Conservation (phyloP, 2,113 vertebrate species). For the Anseranas semipalmata region DNA sequence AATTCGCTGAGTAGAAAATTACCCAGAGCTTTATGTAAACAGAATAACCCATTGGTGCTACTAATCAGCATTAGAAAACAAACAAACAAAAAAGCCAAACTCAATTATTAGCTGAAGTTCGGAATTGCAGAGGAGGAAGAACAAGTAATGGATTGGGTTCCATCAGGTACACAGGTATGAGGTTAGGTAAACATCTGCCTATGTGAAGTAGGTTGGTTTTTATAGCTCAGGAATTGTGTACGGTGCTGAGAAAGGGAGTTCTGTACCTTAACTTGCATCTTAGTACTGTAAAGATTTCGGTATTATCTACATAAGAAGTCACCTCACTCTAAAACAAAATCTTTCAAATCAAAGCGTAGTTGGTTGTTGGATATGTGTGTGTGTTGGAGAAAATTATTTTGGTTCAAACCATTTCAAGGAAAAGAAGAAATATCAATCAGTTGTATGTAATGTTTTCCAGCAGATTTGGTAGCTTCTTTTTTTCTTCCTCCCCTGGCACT, state of each 20-base stretch:
- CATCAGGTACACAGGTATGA: neutral
- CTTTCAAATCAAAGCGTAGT: neutral
- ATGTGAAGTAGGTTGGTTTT: neutral
- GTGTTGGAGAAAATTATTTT: neutral
- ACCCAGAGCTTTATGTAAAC: neutral
- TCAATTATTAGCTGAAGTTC: neutral
- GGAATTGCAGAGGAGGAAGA: neutral
- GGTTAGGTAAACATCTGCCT: neutral
- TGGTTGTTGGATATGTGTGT: rapidly evolving
- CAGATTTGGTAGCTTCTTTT: neutral
- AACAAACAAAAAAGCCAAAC: neutral
- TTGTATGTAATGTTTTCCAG: neutral
- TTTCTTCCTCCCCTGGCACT: neutral
- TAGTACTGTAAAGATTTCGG: neutral
- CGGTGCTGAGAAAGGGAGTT: neutral
- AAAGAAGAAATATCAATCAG: neutral
- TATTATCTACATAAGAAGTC: neutral
- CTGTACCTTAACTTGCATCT: neutral
- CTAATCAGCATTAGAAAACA: neutral
- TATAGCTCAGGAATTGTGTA: neutral
- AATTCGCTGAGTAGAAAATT: neutral
- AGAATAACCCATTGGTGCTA: neutral
- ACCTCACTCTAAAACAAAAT: neutral
- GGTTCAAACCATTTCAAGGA: neutral
- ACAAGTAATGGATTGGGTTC: neutral